Evolutionary conservation across 2,888 invertebrate genomes (phyloP).

Genomic region (Diaprepes abbreviatus): DNA sequence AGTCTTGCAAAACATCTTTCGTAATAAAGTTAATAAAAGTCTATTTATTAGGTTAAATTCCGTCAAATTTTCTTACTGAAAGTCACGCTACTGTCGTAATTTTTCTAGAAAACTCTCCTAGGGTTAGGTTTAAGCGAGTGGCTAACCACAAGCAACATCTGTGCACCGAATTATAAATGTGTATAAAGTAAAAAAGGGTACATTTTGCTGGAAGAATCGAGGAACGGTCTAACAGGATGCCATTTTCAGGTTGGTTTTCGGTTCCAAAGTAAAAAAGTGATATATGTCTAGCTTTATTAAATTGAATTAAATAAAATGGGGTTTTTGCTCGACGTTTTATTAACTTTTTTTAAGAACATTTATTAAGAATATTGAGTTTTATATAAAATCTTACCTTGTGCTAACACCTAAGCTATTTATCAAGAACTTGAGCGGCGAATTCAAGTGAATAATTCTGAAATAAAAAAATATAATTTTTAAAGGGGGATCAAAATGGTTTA

Average conservation of each 20-base stretch:
- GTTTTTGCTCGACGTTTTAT: neutral
- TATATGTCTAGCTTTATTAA: slow-evolving; percentile 1
- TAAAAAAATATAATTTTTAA: no score
- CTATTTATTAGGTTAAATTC: no score
- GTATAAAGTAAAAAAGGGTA: slow-evolving; percentile 7
- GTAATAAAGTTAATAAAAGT: no score
- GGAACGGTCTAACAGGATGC: neutral
- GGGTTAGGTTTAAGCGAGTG: neutral
- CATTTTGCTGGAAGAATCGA: neutral
- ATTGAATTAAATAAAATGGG: neutral
- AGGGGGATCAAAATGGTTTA: no score
- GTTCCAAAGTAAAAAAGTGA: neutral
- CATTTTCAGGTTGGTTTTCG: neutral
- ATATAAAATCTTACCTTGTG: no score
- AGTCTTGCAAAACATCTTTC: no score
- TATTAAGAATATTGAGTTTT: no score
- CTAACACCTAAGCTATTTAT: no score
- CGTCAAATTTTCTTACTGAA: neutral
- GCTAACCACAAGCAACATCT: slow-evolving; percentile 10
- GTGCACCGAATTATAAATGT: slow-evolving; percentile 16
- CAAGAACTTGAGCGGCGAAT: no score
- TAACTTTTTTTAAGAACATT: neutral
- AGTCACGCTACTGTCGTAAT: neutral
- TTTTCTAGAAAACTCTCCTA: neutral
- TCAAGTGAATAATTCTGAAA: no score